phyloP scores from a whole-genome alignment of 2,888 invertebrate species.

The Cactoblastis cactorum region DNA sequence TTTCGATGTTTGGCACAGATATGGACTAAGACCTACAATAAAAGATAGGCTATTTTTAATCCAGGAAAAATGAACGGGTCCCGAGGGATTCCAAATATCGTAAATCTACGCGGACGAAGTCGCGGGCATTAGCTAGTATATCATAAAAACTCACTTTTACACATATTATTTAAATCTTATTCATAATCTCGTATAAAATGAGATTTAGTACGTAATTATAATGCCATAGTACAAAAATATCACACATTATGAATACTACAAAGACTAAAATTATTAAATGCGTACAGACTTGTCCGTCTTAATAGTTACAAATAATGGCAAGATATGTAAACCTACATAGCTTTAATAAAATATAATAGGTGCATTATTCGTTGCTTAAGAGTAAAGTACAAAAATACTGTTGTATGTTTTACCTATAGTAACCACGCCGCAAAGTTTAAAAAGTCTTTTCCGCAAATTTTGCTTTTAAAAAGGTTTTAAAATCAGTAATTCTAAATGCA shows the following conservation, averaged over 20 bases:
- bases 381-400: background rate
- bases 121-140: no score
- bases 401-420: background rate
- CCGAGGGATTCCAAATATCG: no score
- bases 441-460: background rate
- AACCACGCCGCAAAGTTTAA: background rate
- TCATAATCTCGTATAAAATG: background rate
- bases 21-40: no score
- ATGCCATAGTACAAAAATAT: constrained; percentile 1
- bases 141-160: no score
- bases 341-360: background rate
- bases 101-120: no score
- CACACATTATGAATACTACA: background rate
- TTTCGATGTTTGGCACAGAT: no score
- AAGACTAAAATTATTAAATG: constrained; percentile 8
- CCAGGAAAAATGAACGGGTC: no score
- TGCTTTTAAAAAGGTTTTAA: no score
- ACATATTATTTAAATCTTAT: no score
- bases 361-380: background rate
- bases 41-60: no score
- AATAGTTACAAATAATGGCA: background rate
- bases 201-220: background rate
- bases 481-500: no score
- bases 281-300: background rate
- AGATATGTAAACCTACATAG: constrained; percentile 7